These are phyloP conservation scores for Lypha dubia DNA, from an alignment of 2,888 invertebrate species.

Conservation along the genomic window DNA sequence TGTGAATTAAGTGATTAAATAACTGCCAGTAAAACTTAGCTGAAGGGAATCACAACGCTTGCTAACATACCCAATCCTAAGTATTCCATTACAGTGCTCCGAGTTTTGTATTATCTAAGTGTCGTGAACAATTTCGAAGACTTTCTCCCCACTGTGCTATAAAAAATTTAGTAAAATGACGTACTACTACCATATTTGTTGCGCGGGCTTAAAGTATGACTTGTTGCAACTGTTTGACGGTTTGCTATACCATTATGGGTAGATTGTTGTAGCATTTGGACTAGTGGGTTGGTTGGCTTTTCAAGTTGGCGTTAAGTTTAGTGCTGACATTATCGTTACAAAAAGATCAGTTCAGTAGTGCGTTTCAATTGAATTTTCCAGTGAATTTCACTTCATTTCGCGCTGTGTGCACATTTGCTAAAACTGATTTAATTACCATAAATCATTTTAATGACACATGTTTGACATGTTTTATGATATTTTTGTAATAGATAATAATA, in stretches of 20 bases:
- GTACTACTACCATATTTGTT: slow-evolving; percentile 26
- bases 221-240: slow-evolving; percentile 64
- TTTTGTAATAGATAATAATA: slow-evolving; percentile 56
- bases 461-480: slow-evolving; percentile 64
- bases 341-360: slow-evolving; percentile 71
- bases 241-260: slow-evolving; percentile 38
- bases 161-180: neutral
- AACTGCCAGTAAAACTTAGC: no score
- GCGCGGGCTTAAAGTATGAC: slow-evolving; percentile 46
- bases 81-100: no score
- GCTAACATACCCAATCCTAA: no score
- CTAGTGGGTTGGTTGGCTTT: slow-evolving; percentile 61
- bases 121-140: neutral
- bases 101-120: neutral
- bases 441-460: slow-evolving; percentile 71
- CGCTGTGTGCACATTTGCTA: slow-evolving; percentile 31
- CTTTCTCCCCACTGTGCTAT: neutral
- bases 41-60: no score
- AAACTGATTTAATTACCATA: slow-evolving; percentile 63
- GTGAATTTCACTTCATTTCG: slow-evolving; percentile 67
- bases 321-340: slow-evolving; percentile 69
- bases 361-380: slow-evolving; percentile 72
- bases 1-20: no score
- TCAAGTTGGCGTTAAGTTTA: slow-evolving; percentile 69
- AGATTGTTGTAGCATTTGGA: slow-evolving; percentile 58